These are phyloP conservation scores for Morpho achilles DNA, from an alignment of 2,888 invertebrate genomes.

Conservation along the genomic window DNA sequence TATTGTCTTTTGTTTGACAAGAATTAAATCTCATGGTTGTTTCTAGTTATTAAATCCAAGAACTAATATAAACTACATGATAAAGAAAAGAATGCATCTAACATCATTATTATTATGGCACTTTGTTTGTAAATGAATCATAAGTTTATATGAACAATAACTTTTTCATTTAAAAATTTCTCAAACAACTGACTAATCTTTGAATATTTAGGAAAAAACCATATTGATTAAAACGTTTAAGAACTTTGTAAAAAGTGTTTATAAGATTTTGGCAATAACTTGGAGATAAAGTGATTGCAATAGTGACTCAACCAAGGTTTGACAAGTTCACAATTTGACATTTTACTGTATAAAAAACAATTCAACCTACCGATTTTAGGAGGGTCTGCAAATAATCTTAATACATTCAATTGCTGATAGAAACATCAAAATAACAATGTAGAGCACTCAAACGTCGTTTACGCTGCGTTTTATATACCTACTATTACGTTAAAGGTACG, in stretches of 20 bases:
- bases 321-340: constrained; percentile 77
- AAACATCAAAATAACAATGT: constrained; percentile 46
- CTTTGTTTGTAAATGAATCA: constrained; percentile 28
- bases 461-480: constrained; percentile 59
- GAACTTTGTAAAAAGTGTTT: constrained; percentile 25
- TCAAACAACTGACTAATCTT: no score
- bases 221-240: no score
- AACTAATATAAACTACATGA: no score
- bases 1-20: no score
- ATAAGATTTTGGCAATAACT: constrained; percentile 43
- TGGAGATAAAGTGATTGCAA: constrained; percentile 52
- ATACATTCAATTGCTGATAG: constrained; percentile 35
- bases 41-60: no score
- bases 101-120: constrained; percentile 7
- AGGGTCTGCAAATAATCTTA: constrained; percentile 46
- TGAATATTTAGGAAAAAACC: no score
- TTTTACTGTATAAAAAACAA: constrained; percentile 70
- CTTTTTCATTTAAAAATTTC: constrained; percentile 25
- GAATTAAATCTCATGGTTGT: no score
- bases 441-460: constrained; percentile 50
- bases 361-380: constrained; percentile 46
- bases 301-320: constrained; percentile 77
- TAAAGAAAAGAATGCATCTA: no score
- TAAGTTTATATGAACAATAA: constrained; percentile 30
- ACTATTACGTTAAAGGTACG: constrained; percentile 69